Evolutionary conservation across 2,888 invertebrate genomes (phyloP), one percentile per base, ranked within the genome.

Genomic region (Zele albiditarsus): DNA sequence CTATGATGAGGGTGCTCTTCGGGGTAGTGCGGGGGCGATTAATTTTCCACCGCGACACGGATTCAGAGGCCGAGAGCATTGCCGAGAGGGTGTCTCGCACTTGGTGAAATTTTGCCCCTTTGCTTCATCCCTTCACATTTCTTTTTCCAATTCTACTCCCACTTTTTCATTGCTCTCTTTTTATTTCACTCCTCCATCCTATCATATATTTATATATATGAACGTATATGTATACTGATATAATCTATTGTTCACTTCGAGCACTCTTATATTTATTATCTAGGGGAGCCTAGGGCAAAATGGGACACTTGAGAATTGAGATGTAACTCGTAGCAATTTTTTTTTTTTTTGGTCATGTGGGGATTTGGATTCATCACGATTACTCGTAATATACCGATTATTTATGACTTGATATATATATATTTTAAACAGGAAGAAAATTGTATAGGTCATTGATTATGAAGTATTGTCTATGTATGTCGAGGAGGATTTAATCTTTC

Each of bases 11-110:
- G 33, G 72, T 49, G 63, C 63, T 53, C 28, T 38, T 67, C 27
- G 63, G 62, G 57, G 25, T 60, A 57, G 68, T 57, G 75, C 28
- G 75, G 69, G 67, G 79, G 80, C 82, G 82, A 84, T 83, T 84
- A 84, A 84, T 84, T 84, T 81, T 81, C 82, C 79, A 81, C 80
- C 79, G 80, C 77, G 79, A 78, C 78, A 75, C 74, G 78, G 82
- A 79, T 81, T 82, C 81, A 75, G 78, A 78, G 78, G 78, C 69
- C 74, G 42, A 14, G 31, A 53, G 69, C 23, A 60, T 73, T 58
- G 63, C 33, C 62, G 12, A 4, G 49, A 25, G 53, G 53, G 53
- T 60, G 58, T 20, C 57, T 53, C 58, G 57, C 58, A 67, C 53
- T 58, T 73, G 38, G 71, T 62, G 68, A 78, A 67, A 63, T 70